Conservation (phyloP, 2,888 invertebrate species). For the Allygus modestus region DNA sequence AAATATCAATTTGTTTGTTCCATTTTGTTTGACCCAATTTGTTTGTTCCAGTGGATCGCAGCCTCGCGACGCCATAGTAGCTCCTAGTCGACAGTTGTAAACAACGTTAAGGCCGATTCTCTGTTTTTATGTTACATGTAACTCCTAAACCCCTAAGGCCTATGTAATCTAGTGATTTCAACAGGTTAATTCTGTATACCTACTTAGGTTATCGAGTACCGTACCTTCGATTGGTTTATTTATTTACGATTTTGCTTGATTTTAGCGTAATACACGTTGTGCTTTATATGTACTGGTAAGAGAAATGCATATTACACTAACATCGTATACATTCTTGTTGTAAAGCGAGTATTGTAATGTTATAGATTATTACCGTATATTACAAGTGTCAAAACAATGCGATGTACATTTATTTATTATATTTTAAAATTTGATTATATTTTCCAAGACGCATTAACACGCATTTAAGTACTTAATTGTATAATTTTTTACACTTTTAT, state of each 20-base stretch:
- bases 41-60: conserved; percentile 12
- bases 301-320: background rate
- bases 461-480: background rate
- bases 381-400: background rate
- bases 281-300: conserved; percentile 36
- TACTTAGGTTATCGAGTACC: conserved; percentile 6
- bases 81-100: conserved; percentile 48
- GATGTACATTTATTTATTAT: background rate
- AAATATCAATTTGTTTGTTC: no score
- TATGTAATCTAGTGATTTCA: conserved; percentile 13
- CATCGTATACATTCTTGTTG: conserved; percentile 18
- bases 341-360: background rate
- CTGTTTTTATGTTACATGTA: conserved; percentile 38
- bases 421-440: conserved; percentile 1
- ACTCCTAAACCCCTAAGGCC: conserved; percentile 24
- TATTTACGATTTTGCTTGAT: background rate
- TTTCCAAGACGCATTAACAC: background rate
- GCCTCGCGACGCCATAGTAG: conserved; percentile 26
- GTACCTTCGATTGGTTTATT: background rate
- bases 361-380: background rate
- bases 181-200: background rate
- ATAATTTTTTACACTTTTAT: conserved; percentile 23
- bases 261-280: conserved; percentile 19
- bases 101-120: conserved; percentile 39
- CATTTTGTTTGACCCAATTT: no score